Conservation (phyloP, 2,888 invertebrate genomes). For the Drosophila colorata region DNA sequence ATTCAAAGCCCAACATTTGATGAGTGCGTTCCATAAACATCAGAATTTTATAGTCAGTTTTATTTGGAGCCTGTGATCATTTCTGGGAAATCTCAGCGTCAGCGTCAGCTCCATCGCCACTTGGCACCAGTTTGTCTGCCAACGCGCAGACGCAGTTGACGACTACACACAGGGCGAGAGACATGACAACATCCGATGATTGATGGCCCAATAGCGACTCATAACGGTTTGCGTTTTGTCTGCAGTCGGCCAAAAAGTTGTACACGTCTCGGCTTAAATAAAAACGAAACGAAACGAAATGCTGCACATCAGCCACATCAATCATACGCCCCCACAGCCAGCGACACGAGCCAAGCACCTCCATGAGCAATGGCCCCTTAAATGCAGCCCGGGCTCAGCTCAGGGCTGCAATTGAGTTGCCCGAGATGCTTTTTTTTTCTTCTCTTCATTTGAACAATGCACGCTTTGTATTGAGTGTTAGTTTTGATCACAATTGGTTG, state of each 20-base stretch:
- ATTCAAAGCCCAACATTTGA: conserved; percentile 22
- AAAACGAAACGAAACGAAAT: conserved; percentile 20
- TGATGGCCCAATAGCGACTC: conserved; percentile 63
- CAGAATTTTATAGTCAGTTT: conserved; percentile 61
- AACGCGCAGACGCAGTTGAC: conserved; percentile 59
- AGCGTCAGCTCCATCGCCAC: conserved; percentile 38
- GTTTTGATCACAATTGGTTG: conserved; percentile 8
- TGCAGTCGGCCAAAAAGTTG: conserved; percentile 46
- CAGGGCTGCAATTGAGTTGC: conserved; percentile 40
- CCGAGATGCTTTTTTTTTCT: conserved; percentile 10
- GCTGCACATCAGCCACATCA: conserved; percentile 68
- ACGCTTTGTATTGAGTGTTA: conserved; percentile 4
- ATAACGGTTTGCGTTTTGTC: conserved; percentile 70
- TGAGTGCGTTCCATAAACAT: conserved; percentile 59
- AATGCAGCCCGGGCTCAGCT: conserved; percentile 36
- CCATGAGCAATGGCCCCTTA: conserved; percentile 40
- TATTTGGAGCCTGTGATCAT: conserved; percentile 26
- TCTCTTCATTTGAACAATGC: conserved; percentile 8
- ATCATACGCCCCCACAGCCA: conserved; percentile 64
- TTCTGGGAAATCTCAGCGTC: conserved; percentile 46
- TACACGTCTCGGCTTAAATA: conserved; percentile 42
- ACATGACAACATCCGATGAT: conserved; percentile 63
- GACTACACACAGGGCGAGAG: conserved; percentile 24
- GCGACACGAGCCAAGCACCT: conserved; percentile 52
- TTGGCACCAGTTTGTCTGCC: conserved; percentile 80